These are phyloP conservation scores for Drosophila vallismaia DNA, from an alignment of 2,888 invertebrate genomes.

Conservation along the genomic window DNA sequence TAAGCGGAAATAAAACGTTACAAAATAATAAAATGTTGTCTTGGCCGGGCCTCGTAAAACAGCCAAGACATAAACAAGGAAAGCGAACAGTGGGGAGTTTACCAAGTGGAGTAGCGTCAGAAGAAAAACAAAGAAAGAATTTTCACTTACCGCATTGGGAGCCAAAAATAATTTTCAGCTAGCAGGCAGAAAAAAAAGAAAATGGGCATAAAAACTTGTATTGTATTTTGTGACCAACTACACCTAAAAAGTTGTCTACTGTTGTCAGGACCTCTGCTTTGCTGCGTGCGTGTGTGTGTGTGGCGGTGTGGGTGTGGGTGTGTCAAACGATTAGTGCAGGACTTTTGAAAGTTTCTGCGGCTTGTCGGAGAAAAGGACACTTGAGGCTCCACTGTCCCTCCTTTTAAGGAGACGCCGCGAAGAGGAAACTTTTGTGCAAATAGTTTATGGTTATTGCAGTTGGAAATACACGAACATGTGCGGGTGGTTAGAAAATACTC, in stretches of 20 bases:
- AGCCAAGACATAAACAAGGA: constrained; percentile 49
- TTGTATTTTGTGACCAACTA: constrained; percentile 45
- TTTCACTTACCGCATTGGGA: constrained; percentile 35
- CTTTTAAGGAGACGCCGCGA: constrained; percentile 59
- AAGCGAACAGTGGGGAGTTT: constrained; percentile 9
- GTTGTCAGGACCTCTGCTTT: constrained; percentile 6
- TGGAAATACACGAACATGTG: constrained; percentile 29
- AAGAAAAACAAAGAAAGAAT: constrained; percentile 22
- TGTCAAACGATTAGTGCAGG: constrained; percentile 69
- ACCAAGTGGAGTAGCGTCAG: constrained; percentile 26
- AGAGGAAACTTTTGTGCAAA: constrained; percentile 72
- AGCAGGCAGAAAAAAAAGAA: constrained; percentile 5
- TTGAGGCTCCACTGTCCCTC: constrained; percentile 42
- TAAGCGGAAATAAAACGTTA: constrained; percentile 73
- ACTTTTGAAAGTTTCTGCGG: constrained; percentile 75
- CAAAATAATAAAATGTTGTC: constrained; percentile 72
- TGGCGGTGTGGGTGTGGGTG: constrained; percentile 19
- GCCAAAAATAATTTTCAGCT: constrained; percentile 54
- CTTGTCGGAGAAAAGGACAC: constrained; percentile 39
- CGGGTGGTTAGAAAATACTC: constrained; percentile 3
- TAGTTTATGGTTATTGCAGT: constrained; percentile 78
- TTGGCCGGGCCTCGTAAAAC: constrained; percentile 57
- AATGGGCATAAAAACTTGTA: constrained; percentile 36
- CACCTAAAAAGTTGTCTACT: constrained; percentile 54
- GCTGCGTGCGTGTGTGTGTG: constrained; percentile 21